Conservation (phyloP, 2,113 vertebrate genomes). For the Seriola dumerili region DNA sequence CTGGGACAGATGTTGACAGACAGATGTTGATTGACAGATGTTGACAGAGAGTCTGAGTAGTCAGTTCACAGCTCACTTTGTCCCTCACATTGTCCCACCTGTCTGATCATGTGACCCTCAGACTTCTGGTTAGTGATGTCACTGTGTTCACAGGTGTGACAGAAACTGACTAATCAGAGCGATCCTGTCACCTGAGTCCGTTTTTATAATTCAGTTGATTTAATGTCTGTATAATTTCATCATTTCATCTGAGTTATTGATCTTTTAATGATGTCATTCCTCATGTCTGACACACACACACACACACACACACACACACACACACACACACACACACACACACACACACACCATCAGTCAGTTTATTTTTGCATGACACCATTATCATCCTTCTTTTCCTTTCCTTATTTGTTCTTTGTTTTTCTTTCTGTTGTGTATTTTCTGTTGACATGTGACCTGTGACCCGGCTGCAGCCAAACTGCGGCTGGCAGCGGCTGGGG, state of each 20-base stretch:
- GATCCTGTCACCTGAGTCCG: too few species aligned
- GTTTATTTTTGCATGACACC: constrained; percentile 65
- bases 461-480: constrained; percentile 73
- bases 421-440: constrained; percentile 40
- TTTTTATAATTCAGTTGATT: constrained; percentile 30
- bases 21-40: too few species aligned
- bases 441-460: constrained; percentile 31
- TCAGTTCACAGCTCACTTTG: too few species aligned
- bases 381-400: constrained; percentile 52
- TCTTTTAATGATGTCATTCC: not conserved
- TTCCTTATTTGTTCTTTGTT: constrained; percentile 38
- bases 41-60: too few species aligned
- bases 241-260: constrained; percentile 47
- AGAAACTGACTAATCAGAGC: too few species aligned
- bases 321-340: too few species aligned
- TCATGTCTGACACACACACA: not conserved
- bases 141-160: too few species aligned
- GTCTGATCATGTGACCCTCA: too few species aligned
- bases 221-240: constrained; percentile 7
- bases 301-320: not conserved
- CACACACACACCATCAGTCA: not conserved
- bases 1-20: too few species aligned
- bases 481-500: constrained; percentile 45
- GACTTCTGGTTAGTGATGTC: too few species aligned
- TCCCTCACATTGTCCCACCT: too few species aligned